Conservation (phyloP, 2,113 vertebrate species). For the Regulus satrapa region DNA sequence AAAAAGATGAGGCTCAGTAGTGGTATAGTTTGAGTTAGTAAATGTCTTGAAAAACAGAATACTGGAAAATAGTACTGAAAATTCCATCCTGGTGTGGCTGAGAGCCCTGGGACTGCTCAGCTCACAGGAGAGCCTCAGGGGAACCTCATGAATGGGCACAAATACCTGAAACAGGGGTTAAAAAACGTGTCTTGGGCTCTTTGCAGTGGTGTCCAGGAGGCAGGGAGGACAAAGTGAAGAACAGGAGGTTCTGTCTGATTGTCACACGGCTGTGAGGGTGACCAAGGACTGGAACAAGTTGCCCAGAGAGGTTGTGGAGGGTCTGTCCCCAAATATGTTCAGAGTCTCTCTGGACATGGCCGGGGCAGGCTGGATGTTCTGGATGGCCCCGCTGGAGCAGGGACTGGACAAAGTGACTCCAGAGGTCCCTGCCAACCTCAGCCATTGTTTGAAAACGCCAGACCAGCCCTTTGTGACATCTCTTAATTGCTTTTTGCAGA, state of each 20-base stretch:
- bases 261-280: not conserved
- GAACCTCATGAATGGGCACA: not conserved
- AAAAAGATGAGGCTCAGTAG: not conserved
- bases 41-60: not conserved
- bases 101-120: not conserved
- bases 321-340: not conserved
- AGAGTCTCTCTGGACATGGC: not conserved
- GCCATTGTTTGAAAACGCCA: rapidly evolving
- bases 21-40: not conserved
- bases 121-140: not conserved
- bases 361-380: not conserved
- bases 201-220: not conserved
- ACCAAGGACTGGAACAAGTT: not conserved
- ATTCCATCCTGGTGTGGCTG: not conserved
- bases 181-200: not conserved
- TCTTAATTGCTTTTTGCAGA: not conserved
- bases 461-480: not conserved
- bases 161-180: not conserved
- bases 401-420: not conserved
- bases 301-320: not conserved
- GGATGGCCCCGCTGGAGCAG: not conserved
- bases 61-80: not conserved
- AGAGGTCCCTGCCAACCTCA: not conserved
- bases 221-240: not conserved
- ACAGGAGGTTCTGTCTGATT: not conserved